phyloP scores from a whole-genome alignment of 2,888 invertebrate genomes.

The Portevinia maculata region DNA sequence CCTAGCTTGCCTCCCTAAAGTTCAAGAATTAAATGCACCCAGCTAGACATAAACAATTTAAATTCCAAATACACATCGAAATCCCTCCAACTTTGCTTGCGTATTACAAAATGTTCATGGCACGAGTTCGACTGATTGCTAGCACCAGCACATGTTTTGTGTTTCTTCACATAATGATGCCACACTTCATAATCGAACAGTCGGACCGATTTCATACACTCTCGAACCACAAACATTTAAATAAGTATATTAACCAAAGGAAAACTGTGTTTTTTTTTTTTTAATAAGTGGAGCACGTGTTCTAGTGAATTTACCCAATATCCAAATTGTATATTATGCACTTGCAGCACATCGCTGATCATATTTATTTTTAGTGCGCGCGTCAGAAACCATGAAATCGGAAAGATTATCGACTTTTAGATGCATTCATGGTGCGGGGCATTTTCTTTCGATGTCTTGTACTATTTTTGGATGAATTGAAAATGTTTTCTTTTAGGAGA shows the following conservation, averaged over 20 bases:
- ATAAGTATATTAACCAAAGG: constrained; percentile 2
- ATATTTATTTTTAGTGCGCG: constrained; percentile 49
- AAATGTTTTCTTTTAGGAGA: constrained; percentile 3
- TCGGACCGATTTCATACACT: constrained; percentile 22
- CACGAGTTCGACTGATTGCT: constrained; percentile 51
- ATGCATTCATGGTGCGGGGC: constrained; percentile 4
- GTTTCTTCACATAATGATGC: constrained; percentile 52
- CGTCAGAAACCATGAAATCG: constrained; percentile 47
- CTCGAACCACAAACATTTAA: constrained; percentile 41
- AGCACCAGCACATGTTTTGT: constrained; percentile 33
- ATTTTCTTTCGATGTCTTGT: constrained; percentile 17
- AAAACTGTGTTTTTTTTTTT: constrained; percentile 3
- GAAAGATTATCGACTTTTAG: constrained; percentile 36
- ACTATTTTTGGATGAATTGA: constrained; percentile 44
- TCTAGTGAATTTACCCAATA: constrained; percentile 20
- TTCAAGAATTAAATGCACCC: constrained; percentile 30
- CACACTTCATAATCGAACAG: constrained; percentile 63
- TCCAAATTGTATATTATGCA: constrained; percentile 17
- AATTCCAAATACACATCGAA: too few species aligned
- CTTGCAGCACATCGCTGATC: constrained; percentile 30
- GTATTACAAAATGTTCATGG: constrained; percentile 24
- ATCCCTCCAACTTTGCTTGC: constrained; percentile 10
- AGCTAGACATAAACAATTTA: constrained; percentile 36
- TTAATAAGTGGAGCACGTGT: constrained; percentile 59
- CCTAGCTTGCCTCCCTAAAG: constrained; percentile 51